Evolutionary conservation across 2,888 invertebrate genomes (phyloP).

Genomic region (Cistogaster globosa): DNA sequence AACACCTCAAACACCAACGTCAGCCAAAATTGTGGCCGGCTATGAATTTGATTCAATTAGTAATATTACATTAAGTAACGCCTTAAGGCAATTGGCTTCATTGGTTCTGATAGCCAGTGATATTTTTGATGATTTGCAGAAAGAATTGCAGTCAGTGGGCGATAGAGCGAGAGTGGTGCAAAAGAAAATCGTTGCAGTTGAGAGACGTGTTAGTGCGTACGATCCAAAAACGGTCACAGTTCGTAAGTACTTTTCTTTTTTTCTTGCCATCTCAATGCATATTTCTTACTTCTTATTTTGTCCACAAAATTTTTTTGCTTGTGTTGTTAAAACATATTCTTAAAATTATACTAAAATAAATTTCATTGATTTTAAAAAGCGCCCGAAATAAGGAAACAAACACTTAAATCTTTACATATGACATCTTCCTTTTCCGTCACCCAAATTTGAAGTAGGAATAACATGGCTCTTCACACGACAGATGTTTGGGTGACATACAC

Average conservation of each 20-base stretch:
- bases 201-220: constrained; percentile 88
- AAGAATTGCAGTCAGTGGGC: constrained; percentile 89
- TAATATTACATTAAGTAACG: constrained; percentile 93
- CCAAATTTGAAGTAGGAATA: too few relatives aligned
- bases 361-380: too few relatives aligned
- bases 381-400: too few relatives aligned
- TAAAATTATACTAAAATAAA: too few relatives aligned
- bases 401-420: too few relatives aligned
- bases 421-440: too few relatives aligned
- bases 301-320: too few relatives aligned
- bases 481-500: background rate
- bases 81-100: constrained; percentile 92
- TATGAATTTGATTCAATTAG: constrained; percentile 93
- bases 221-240: constrained; percentile 96
- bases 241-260: constrained; percentile 89
- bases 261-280: background rate
- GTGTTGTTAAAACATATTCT: too few relatives aligned
- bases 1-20: constrained; percentile 74
- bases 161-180: constrained; percentile 89
- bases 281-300: too few relatives aligned
- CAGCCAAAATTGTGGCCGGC: constrained; percentile 84
- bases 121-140: constrained; percentile 92
- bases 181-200: constrained; percentile 87
- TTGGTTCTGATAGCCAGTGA: constrained; percentile 92
- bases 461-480: too few relatives aligned